Conservation (phyloP, 2,797 vertebrate species). For the Gastrophryne carolinensis region DNA sequence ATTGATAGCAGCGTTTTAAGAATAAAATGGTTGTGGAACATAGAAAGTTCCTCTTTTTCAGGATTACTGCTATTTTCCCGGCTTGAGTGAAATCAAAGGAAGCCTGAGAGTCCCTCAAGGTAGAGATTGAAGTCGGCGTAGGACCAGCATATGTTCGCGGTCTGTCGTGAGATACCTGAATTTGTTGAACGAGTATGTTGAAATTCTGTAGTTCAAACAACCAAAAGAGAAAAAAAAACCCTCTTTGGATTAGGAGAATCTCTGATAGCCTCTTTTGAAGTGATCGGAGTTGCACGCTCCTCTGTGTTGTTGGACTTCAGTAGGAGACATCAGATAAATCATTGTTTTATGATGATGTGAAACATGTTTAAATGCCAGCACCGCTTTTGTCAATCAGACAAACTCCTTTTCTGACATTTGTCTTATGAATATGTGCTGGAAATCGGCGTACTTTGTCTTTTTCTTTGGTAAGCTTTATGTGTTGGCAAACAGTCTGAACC, state of each 20-base stretch:
- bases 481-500: neutral
- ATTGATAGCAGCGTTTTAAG: neutral
- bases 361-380: neutral
- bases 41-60: neutral
- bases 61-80: neutral
- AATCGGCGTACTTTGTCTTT: neutral
- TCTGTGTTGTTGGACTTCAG: conserved; percentile 17
- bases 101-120: conserved; percentile 14
- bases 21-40: neutral
- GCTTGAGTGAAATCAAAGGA: conserved; percentile 19
- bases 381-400: neutral
- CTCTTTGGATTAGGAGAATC: conserved; percentile 15
- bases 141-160: neutral
- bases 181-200: conserved; percentile 7
- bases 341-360: conserved; percentile 6
- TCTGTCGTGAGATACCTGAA: neutral
- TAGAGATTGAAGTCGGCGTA: neutral
- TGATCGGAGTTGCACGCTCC: neutral
- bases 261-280: conserved; percentile 34
- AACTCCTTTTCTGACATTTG: neutral
- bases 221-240: neutral
- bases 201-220: conserved; percentile 15
- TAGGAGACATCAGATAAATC: conserved; percentile 29
- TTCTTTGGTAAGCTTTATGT: neutral
- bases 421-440: neutral